Conservation (phyloP, 2,797 vertebrate species). For the Bovichtus variegatus region DNA sequence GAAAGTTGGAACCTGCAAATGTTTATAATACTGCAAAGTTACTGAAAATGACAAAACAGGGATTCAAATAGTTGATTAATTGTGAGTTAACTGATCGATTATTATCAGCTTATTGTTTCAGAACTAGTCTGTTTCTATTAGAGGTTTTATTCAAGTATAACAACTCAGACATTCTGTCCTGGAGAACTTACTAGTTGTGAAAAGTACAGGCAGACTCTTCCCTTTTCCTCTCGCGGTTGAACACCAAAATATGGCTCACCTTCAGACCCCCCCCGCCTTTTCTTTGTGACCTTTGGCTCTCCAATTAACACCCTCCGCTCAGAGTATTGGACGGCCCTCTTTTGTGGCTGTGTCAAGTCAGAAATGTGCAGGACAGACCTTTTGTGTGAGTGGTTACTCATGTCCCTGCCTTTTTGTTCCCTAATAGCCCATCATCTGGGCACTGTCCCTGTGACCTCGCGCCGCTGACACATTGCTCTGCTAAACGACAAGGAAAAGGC, state of each 20-base stretch:
- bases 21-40: background rate
- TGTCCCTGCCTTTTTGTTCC: conserved; percentile 65
- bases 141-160: background rate
- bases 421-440: conserved; percentile 71
- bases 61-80: background rate
- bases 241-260: background rate
- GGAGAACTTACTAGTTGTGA: background rate
- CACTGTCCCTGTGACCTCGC: conserved; percentile 52
- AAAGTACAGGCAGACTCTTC: background rate
- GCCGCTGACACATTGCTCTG: conserved; percentile 39
- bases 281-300: conserved; percentile 58
- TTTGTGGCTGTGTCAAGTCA: conserved; percentile 56
- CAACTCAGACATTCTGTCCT: background rate
- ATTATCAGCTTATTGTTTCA: background rate
- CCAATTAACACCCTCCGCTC: conserved; percentile 65
- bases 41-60: background rate
- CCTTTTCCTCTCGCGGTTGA: background rate
- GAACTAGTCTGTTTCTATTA: background rate
- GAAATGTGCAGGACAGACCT: conserved; percentile 59
- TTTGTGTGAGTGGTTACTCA: conserved; percentile 68
- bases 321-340: conserved; percentile 47
- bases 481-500: conserved; percentile 37
- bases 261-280: conserved; percentile 19
- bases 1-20: background rate
- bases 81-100: background rate